A percentile compares a stretch with the other conserved stretches of the same genome.
These are phyloP conservation scores for Trichoplusia ni DNA, from an alignment of 1,140 invertebrate genomes.

Conservation along the genomic window DNA sequence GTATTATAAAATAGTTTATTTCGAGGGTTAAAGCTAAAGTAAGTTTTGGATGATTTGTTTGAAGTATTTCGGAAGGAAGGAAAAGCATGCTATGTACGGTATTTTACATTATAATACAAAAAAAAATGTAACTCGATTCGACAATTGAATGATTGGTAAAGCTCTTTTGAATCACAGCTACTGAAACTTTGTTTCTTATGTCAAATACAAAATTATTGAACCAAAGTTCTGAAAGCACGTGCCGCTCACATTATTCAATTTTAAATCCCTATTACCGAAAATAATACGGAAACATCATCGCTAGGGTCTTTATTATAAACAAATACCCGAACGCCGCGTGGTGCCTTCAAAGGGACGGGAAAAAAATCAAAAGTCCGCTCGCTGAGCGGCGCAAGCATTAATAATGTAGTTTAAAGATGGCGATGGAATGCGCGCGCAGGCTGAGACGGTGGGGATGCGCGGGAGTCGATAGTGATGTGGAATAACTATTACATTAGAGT, in stretches of 20 bases:
- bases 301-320: slow-evolving; percentile 66
- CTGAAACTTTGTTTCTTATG: no score
- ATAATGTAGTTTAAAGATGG: slow-evolving; percentile 78
- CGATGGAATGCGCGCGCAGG: slow-evolving; percentile 64
- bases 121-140: no score
- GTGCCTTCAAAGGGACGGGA: slow-evolving; percentile 46
- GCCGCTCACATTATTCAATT: slow-evolving; percentile 24
- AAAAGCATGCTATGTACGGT: no score
- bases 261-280: slow-evolving; percentile 16
- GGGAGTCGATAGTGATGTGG: slow-evolving; percentile 40
- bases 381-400: slow-evolving; percentile 59
- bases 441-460: slow-evolving; percentile 55
- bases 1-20: no score
- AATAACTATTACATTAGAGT: background rate
- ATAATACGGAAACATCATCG: slow-evolving; percentile 32
- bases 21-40: no score
- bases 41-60: no score
- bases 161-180: no score
- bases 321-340: slow-evolving; percentile 57
- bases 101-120: no score
- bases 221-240: background rate
- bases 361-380: slow-evolving; percentile 46
- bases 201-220: background rate
- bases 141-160: no score
- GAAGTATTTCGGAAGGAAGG: no score